Conservation (phyloP, 2,888 invertebrate genomes). For the Hymenopus coronatus region DNA sequence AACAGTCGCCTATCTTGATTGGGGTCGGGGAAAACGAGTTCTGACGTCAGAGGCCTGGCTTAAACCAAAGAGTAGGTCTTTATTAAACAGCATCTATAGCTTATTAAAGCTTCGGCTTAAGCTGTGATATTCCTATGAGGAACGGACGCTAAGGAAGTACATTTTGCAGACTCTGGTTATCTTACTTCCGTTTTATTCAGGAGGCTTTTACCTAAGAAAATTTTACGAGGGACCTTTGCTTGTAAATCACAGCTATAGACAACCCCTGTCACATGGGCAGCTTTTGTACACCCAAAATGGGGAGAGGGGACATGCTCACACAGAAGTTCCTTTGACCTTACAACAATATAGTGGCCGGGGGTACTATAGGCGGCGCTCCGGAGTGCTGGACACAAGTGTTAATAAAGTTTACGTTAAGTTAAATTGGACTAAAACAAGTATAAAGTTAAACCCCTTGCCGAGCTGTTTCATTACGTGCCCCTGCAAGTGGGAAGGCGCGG, state of each 20-base stretch:
- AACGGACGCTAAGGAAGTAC: too few relatives aligned
- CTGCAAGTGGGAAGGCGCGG: background rate
- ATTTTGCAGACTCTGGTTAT: too few relatives aligned
- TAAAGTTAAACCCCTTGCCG: slow-evolving; percentile 25
- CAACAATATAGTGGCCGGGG: background rate
- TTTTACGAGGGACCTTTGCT: too few relatives aligned
- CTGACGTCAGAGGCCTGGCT: too few relatives aligned
- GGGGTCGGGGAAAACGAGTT: too few relatives aligned
- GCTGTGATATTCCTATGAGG: too few relatives aligned
- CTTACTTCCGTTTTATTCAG: too few relatives aligned
- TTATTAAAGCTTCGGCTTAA: too few relatives aligned
- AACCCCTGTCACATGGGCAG: background rate
- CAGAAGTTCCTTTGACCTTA: slow-evolving; percentile 10
- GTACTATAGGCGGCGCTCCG: background rate
- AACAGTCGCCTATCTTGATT: too few relatives aligned
- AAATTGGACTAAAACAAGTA: slow-evolving; percentile 31
- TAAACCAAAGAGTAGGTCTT: too few relatives aligned
- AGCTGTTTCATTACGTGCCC: slow-evolving; percentile 25
- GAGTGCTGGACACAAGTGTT: slow-evolving; percentile 20
- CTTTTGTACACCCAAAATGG: background rate
- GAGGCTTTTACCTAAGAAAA: too few relatives aligned
- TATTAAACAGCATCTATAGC: too few relatives aligned
- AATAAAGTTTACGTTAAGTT: slow-evolving; percentile 34
- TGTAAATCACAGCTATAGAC: background rate
- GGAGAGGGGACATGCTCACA: background rate